phyloP scores from a whole-genome alignment of 2,113 vertebrate genomes.

The Nematolebias whitei region DNA sequence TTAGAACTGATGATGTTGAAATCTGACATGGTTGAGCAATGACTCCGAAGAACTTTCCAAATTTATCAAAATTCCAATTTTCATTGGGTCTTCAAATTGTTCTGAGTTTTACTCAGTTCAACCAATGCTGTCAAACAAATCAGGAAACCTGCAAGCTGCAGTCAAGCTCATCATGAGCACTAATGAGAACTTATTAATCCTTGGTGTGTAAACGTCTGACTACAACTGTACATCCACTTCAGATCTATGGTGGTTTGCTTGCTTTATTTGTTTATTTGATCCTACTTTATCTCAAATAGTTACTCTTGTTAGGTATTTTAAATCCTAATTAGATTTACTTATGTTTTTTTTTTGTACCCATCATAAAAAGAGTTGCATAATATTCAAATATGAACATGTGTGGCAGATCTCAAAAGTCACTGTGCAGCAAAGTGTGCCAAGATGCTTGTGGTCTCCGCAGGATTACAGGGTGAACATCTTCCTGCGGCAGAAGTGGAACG shows the following conservation, averaged over 20 bases:
- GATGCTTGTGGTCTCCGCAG: slow-evolving; percentile 81
- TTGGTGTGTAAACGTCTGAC: too few relatives aligned
- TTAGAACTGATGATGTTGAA: not conserved
- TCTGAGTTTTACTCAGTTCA: not conserved
- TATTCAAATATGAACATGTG: not conserved
- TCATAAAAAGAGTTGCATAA: slow-evolving; percentile 8
- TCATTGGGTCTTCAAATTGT: too few relatives aligned
- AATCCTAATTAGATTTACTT: not conserved
- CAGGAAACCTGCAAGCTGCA: not conserved
- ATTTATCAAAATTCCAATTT: not conserved
- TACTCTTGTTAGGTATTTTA: not conserved
- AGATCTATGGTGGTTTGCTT: too few relatives aligned
- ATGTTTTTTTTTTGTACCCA: not conserved
- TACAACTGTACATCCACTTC: too few relatives aligned
- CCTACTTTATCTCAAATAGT: not conserved
- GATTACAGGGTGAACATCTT: slow-evolving; percentile 99
- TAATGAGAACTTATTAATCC: too few relatives aligned
- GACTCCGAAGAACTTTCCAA: not conserved
- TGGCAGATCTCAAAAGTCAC: slow-evolving; percentile 12
- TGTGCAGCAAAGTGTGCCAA: slow-evolving; percentile 55
- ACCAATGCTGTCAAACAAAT: not conserved
- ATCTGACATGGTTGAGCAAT: too few relatives aligned
- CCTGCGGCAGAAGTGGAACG: slow-evolving; percentile 98
- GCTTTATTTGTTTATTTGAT: not conserved
- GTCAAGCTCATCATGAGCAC: too few relatives aligned